These are phyloP conservation scores for Periophthalmodon schlosseri DNA, from an alignment of 2,113 vertebrate species.

Conservation along the genomic window DNA sequence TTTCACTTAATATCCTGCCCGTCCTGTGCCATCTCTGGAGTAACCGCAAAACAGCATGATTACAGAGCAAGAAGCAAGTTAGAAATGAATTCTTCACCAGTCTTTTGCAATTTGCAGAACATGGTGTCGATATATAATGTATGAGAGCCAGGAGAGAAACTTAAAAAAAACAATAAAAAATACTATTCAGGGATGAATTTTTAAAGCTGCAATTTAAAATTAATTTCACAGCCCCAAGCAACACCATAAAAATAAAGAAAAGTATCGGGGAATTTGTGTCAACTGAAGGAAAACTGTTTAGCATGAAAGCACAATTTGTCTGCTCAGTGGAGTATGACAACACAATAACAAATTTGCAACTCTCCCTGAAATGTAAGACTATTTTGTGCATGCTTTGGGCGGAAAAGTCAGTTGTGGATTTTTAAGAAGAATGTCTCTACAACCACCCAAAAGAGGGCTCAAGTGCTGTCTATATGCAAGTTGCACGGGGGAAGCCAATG, in stretches of 20 bases:
- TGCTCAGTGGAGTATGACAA: slow-evolving; percentile 13
- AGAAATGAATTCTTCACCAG: not conserved
- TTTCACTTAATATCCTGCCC: slow-evolving; percentile 44
- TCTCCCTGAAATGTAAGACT: not conserved
- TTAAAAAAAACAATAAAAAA: not conserved
- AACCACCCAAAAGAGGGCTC: slow-evolving; percentile 4
- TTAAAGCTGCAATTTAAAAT: not conserved
- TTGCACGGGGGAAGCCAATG: not conserved
- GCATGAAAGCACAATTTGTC: not conserved
- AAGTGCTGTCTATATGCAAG: not conserved
- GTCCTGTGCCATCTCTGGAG: slow-evolving; percentile 6
- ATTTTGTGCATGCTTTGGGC: not conserved
- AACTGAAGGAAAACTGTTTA: not conserved
- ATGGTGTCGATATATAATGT: slow-evolving; percentile 1
- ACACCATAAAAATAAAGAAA: not conserved
- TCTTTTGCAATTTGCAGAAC: not conserved
- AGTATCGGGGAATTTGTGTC: not conserved
- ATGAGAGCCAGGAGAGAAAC: slow-evolving; percentile 1
- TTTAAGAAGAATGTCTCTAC: not conserved
- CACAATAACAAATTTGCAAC: slow-evolving; percentile 16
- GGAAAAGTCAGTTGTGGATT: not conserved
- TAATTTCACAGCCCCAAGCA: not conserved
- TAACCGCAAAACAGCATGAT: slow-evolving; percentile 23
- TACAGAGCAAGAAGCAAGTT: slow-evolving; percentile 1
- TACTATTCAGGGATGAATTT: not conserved